Evolutionary conservation across 2,888 invertebrate genomes (phyloP).

Genomic region (Cepaea hortensis): DNA sequence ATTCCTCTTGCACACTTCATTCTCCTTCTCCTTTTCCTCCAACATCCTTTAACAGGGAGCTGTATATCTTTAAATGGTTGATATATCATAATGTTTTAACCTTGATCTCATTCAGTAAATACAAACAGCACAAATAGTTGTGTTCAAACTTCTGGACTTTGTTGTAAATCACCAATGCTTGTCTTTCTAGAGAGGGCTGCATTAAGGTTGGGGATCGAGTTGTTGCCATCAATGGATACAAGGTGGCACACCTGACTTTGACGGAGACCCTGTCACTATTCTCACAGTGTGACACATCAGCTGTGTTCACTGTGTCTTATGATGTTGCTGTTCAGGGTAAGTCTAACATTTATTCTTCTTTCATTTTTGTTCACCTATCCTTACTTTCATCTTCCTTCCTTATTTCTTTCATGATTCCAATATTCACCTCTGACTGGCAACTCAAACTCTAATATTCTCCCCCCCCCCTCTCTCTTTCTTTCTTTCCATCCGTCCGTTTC

Average conservation of each 20-base stretch:
- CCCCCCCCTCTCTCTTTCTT: too few species aligned
- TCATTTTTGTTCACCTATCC: neutral
- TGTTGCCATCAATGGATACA: constrained; percentile 86
- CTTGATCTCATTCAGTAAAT: too few species aligned
- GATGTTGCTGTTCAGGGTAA: constrained; percentile 84
- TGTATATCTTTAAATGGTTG: too few species aligned
- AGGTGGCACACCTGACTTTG: constrained; percentile 86
- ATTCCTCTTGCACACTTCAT: too few species aligned
- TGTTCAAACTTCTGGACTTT: too few species aligned
- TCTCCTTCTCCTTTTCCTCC: too few species aligned
- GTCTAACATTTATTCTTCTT: constrained; percentile 26
- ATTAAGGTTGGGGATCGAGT: constrained; percentile 93
- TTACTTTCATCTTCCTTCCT: neutral
- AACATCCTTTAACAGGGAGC: too few species aligned
- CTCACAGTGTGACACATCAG: constrained; percentile 80
- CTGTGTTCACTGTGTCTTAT: constrained; percentile 90
- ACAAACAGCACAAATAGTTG: too few species aligned
- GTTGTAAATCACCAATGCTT: neutral
- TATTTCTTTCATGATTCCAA: neutral
- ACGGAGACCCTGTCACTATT: constrained; percentile 87
- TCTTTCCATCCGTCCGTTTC: too few species aligned
- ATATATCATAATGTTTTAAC: too few species aligned
- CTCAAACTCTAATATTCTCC: neutral
- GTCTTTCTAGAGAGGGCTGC: constrained; percentile 84
- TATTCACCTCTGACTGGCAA: neutral